Evolutionary conservation across 1,140 invertebrate genomes (phyloP), one percentile per base, ranked within the genome.

Genomic region (Drosophila insularis): DNA sequence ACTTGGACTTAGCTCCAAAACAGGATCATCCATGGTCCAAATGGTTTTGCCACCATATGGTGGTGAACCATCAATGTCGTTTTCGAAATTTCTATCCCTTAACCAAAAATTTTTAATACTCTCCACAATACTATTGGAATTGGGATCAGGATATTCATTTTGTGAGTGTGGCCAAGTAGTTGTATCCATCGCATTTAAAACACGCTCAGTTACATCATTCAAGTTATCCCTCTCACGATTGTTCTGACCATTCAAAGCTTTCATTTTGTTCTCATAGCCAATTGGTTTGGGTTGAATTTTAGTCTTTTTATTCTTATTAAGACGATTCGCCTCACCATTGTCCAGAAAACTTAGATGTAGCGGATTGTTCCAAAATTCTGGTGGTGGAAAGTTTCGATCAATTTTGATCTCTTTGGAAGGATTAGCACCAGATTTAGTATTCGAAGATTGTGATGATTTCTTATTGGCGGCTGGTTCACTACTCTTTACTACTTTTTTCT

Each of bases 51-150:
- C 62, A 31, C 53, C 61, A 63, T 23, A 35, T 43, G 17, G 4
- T 37, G 11, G 2, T 13, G 35, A 54, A 4, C 39, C 39, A 31
- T 17, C 13, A 17, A 14, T 53, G 6, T 64, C 17, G 7, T 50
- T 21, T 4, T 55, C 14, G 4, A 37, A 19, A 4, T 8, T 39
- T 6, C 43, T 61, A 6, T 66, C 50, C 27, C 5, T 17, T 10
- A 55, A 59, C 59, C 35, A 71, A 53, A 67, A 62, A 14, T 53
- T 67, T 5, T 75, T 75, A n/a, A 75, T 75, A 39, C 73, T 67
- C 0, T 75, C 63, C 14, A 72, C 73, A 35, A 75, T 67, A 35
- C 63, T 67, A 21, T 71, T 75, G 4, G 73, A 53, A 67, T 67
- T 67, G 4, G 68, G 6, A 63, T 67, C 73, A 13, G 32, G 19